phyloP scores from a whole-genome alignment of 2,113 vertebrate genomes.

The Litocranius walleri region DNA sequence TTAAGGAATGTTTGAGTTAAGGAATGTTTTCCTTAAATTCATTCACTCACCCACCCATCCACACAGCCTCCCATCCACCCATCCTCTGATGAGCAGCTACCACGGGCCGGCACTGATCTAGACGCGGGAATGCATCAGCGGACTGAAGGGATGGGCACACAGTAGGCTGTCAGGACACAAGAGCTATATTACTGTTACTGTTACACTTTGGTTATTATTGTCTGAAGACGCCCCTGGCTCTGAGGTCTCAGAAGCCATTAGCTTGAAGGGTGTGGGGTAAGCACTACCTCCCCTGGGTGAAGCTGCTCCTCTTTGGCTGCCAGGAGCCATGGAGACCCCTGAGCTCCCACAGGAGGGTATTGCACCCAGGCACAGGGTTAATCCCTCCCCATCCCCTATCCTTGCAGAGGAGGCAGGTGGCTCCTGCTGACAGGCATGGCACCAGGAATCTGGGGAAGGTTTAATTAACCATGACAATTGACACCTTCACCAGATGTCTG shows the following conservation, averaged over 20 bases:
- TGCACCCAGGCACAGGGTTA: accelerated
- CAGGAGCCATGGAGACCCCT: neutral
- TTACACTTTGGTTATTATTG: neutral
- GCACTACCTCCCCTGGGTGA: too few relatives aligned
- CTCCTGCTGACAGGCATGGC: neutral
- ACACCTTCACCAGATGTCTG: neutral
- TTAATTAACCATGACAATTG: slow-evolving; percentile 19
- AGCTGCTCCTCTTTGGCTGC: neutral
- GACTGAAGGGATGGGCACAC: neutral
- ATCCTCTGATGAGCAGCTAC: neutral
- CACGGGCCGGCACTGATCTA: too few relatives aligned
- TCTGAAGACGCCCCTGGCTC: neutral
- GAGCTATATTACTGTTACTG: accelerated
- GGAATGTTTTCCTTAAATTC: neutral
- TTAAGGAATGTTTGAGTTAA: neutral
- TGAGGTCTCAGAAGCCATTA: neutral
- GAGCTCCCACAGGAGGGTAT: accelerated
- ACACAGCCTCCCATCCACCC: neutral
- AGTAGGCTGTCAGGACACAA: neutral
- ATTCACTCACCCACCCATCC: neutral
- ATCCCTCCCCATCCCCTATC: too few relatives aligned
- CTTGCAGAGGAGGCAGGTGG: neutral
- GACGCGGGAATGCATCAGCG: neutral
- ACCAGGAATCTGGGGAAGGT: neutral
- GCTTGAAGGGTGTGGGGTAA: neutral